Evolutionary conservation across 1,140 invertebrate genomes (phyloP), one percentile per base, ranked within the genome.

Genomic region (Gonioctena quinquepunctata): DNA sequence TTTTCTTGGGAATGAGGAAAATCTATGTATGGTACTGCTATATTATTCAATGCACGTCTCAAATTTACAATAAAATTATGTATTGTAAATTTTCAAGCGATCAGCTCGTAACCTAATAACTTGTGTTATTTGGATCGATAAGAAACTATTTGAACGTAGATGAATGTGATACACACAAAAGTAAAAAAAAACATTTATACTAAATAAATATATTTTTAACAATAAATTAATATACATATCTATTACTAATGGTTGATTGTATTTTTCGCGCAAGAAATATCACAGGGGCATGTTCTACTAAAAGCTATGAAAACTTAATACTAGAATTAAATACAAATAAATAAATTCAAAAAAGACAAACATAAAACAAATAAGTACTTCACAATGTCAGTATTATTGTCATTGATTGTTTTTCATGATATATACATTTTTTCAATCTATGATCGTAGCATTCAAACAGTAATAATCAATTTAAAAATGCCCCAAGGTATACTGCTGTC

Each of bases 251-350:
- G 59, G 59, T 61, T 61, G 25, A 61, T 26, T 61, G 59, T 61
- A 19, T 61, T 61, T 25, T 42, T 42, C 18, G 50, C 0, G 16
- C 5, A 23, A 33, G n/a, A 27, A 61, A 61, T 27, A 61, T 28
- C 11, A 27, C 23, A 61, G 25, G 59, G 16, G 18, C 23, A 61
- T 16, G 25, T 27, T 33, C 54, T 4, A 54, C n/a, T n/a, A n/a
- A n/a, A n/a, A n/a, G n/a, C n/a, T n/a, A n/a, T n/a, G 7, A 61
- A 11, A 18, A 61, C 19, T 27, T 61, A 61, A 61, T n/a, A 27
- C 0, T 23, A 61, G n/a, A 61, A 33, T 18, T 21, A 33, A 63
- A 63, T 49, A 63, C 7, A 63, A 48, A 50, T 16, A 23, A n/a
- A n/a, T n/a, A 25, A 60, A n/a, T n/a, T 27, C 3, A 27, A 61